Evolutionary conservation across 2,797 vertebrate genomes (phyloP).

Genomic region (Enteromius trimaculatus): DNA sequence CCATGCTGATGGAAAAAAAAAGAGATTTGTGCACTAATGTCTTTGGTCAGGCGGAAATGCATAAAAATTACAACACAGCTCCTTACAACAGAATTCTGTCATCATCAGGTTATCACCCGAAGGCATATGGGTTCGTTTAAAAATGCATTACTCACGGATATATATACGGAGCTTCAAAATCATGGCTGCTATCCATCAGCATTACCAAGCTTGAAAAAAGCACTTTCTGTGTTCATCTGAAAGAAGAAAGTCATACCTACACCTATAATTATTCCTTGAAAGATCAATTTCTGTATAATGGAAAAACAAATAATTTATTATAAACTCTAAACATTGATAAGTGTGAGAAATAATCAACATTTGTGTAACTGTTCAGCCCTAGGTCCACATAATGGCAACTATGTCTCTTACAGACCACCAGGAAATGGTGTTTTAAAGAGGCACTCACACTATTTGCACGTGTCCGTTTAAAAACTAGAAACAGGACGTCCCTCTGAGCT

Average conservation of each 20-base stretch:
- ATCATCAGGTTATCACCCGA: too few species aligned
- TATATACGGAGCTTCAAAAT: too few species aligned
- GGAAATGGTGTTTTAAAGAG: conserved; percentile 5
- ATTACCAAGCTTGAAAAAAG: too few species aligned
- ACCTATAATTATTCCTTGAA: too few species aligned
- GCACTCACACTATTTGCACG: background rate
- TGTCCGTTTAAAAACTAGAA: background rate
- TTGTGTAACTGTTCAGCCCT: background rate
- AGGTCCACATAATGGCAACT: background rate
- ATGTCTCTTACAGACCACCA: background rate
- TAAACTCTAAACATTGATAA: background rate
- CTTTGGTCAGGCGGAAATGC: background rate
- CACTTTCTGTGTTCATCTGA: too few species aligned
- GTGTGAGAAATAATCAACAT: background rate
- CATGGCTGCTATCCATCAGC: too few species aligned
- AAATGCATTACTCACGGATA: too few species aligned
- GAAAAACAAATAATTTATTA: background rate
- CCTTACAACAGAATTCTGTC: too few species aligned
- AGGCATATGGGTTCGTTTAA: too few species aligned
- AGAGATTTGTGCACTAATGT: too few species aligned
- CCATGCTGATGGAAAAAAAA: background rate
- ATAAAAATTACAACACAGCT: background rate
- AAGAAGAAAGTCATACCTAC: too few species aligned
- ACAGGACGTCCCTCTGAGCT: conserved; percentile 14
- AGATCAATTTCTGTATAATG: background rate